Evolutionary conservation across 2,113 vertebrate genomes (phyloP).

Genomic region (Pipa parva): DNA sequence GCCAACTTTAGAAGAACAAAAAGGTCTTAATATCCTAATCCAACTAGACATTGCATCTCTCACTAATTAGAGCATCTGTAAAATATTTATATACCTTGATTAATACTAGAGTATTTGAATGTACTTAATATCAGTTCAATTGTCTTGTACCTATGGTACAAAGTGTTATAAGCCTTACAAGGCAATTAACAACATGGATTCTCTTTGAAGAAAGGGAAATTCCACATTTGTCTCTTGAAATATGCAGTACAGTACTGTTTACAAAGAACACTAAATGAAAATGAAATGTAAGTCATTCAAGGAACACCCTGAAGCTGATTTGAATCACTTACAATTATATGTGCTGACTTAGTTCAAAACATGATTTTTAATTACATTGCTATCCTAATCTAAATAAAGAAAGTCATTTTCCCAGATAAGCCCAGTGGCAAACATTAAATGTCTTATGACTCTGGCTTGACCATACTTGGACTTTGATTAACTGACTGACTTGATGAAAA

Average conservation of each 20-base stretch:
- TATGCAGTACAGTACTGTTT: conserved; percentile 40
- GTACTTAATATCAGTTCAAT: background rate
- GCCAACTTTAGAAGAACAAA: no score
- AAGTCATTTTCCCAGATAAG: conserved; percentile 39
- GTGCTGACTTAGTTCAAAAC: conserved; percentile 46
- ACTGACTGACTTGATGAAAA: conserved; percentile 42
- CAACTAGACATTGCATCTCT: no score
- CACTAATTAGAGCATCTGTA: no score
- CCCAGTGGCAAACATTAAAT: conserved; percentile 43
- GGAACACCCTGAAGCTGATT: conserved; percentile 39
- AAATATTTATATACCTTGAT: no score
- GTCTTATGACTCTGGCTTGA: conserved; percentile 40
- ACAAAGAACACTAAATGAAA: conserved; percentile 41
- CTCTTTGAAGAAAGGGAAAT: conserved; percentile 1
- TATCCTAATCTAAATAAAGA: conserved; percentile 44
- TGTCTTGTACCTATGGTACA: background rate
- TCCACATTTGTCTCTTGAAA: conserved; percentile 19
- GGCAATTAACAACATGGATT: conserved; percentile 1
- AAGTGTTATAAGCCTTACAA: background rate
- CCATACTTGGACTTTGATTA: conserved; percentile 44
- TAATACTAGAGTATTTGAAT: no score
- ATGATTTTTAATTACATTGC: conserved; percentile 48
- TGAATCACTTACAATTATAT: conserved; percentile 36
- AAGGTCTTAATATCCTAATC: no score
- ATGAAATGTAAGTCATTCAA: conserved; percentile 44